Base-by-base conservation (phyloP, 2,888 invertebrate species). In the Sarcophaga variegata region DNA sequence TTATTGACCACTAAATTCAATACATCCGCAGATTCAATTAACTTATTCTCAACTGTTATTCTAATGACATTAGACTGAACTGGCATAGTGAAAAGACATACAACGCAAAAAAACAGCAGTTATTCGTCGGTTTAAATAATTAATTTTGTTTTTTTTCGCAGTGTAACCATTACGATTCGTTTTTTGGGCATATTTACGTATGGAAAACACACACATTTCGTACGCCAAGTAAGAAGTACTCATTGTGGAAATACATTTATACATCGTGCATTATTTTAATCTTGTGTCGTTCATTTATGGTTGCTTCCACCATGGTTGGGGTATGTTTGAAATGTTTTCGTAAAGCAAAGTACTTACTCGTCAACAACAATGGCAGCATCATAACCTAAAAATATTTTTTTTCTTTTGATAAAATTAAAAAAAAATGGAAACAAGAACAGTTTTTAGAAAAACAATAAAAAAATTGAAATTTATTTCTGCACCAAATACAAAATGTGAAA, bases 241-340 rank as follows among this genome's bases (percentile, higher is more conserved):
- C 54, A 17, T 80, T 59, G 27, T 72, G 63, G 17, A 66, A 49
- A 63, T 71, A 70, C 60, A 70, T 74, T 67, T 74, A 78, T 72
- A 10, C 37, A 37, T 12, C 17, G 14, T 54, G 72, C 78, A 72
- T 83, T 78, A 74, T 83, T 77, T 83, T 83, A 60, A 80, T 80
- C 49, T 80, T 84, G 76, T 84, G 71, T 80, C 84, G 66, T 72
- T 66, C 54, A 84, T 71, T 80, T 76, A 80, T 80, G 84, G 75
- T 14, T 80, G 49, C 17, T 81, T 69, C 75, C 5, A 12, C 14
- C 49, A 63, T 80, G 20, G 45, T 25, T 25, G 12, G 10, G 10
- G 10, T 14, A 11, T 11, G 10, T 60, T 75, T 63, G n/a, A 83
- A 75, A 79, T 74, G 69, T 5, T 37, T 82, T 71, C 67, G 25